Conservation (phyloP, 2,797 vertebrate genomes). For the Limosa lapponica region DNA sequence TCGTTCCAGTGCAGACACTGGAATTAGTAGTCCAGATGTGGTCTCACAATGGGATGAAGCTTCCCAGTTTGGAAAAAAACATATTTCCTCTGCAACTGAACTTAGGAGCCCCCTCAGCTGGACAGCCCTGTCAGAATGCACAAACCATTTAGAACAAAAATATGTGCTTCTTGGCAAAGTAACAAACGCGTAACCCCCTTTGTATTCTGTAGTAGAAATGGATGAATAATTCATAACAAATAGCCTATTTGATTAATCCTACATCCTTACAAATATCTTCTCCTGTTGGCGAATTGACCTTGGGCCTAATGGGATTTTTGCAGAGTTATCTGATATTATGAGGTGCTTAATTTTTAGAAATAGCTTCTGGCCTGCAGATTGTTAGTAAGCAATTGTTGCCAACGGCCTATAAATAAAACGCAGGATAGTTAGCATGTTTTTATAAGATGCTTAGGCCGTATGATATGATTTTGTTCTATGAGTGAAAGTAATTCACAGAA, state of each 20-base stretch:
- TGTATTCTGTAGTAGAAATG: conserved; percentile 6
- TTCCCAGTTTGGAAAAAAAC: not conserved
- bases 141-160: not conserved
- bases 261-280: not conserved
- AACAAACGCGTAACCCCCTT: not conserved
- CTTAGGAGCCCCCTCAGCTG: not conserved
- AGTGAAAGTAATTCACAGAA: not conserved
- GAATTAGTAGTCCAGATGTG: not conserved
- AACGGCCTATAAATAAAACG: not conserved
- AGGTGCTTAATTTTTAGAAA: conserved; percentile 20
- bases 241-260: conserved; percentile 30
- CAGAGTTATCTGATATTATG: not conserved
- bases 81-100: not conserved
- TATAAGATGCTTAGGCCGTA: not conserved
- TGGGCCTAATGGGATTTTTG: conserved; percentile 8
- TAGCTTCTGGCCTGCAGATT: not conserved
- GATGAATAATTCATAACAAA: conserved; percentile 56
- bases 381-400: not conserved
- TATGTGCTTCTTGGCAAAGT: not conserved
- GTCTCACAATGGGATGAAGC: not conserved
- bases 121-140: not conserved
- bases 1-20: not conserved
- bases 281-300: not conserved
- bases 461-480: not conserved
- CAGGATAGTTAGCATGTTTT: not conserved